Conservation (phyloP, 2,113 vertebrate species). For the Urocynchramus pylzowi region DNA sequence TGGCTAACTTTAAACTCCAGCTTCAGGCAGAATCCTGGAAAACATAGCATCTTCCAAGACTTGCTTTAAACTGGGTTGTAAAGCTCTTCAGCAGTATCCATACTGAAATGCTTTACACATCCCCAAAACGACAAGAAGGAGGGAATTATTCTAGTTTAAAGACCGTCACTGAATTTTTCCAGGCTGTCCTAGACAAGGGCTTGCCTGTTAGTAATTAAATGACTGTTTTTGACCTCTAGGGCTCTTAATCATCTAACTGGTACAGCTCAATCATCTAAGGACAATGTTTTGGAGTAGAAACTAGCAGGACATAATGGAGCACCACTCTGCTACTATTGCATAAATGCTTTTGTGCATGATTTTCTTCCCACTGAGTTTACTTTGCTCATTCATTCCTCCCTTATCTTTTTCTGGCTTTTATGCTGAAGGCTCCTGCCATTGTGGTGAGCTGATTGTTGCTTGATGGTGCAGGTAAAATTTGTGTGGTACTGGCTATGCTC, state of each 20-base stretch:
- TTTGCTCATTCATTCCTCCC: background rate
- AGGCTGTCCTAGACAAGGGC: background rate
- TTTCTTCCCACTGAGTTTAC: background rate
- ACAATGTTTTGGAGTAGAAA: background rate
- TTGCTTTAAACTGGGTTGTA: background rate
- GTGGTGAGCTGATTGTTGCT: background rate
- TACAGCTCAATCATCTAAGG: background rate
- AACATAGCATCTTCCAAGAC: background rate
- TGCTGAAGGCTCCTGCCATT: background rate
- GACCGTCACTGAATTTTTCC: background rate
- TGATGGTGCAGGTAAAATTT: background rate
- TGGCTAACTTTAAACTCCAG: background rate
- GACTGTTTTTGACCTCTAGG: background rate
- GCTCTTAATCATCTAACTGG: background rate
- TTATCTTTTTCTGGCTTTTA: background rate
- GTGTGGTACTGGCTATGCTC: fast-evolving
- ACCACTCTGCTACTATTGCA: background rate
- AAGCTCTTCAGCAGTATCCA: background rate
- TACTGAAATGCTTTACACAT: background rate
- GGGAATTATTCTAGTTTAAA: background rate
- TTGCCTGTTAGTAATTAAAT: slow-evolving; percentile 12
- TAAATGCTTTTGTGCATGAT: background rate
- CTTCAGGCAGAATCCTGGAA: background rate
- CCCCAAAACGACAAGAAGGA: background rate
- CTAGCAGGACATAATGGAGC: background rate